These are phyloP conservation scores for Rhinichthys klamathensis DNA, from an alignment of 2,113 vertebrate genomes.

Conservation along the genomic window DNA sequence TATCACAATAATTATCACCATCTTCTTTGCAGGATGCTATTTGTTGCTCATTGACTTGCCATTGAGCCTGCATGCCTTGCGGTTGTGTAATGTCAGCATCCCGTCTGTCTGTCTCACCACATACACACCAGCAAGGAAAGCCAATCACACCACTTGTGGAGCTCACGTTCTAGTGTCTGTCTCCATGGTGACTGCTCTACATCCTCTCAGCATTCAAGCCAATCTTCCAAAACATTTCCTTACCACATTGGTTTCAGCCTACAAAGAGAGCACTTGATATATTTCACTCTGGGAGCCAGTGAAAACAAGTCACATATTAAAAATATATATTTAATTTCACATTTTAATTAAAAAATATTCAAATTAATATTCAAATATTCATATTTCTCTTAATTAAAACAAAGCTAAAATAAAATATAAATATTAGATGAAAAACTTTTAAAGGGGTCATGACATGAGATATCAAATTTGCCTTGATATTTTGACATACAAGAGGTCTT, in stretches of 20 bases:
- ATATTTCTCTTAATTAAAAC: not conserved
- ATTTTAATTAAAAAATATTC: no score
- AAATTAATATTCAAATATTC: not conserved
- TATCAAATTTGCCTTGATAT: no score
- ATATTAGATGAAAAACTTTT: not conserved
- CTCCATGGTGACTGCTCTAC: conserved; percentile 49
- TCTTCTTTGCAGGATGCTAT: not conserved
- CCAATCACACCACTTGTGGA: conserved; percentile 18
- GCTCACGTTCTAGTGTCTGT: conserved; percentile 26
- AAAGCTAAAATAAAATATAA: not conserved
- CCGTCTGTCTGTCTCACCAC: conserved; percentile 7
- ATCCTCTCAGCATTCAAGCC: conserved; percentile 26
- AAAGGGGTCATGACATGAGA: no score
- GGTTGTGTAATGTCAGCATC: not conserved
- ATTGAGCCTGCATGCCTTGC: not conserved
- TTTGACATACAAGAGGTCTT: no score
- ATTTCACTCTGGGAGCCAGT: not conserved
- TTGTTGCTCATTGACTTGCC: not conserved
- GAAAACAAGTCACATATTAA: not conserved
- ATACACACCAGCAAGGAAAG: not conserved
- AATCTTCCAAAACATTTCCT: conserved; percentile 6
- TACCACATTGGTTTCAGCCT: not conserved
- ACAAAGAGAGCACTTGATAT: not conserved
- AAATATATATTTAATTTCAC: not conserved
- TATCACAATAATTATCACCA: not conserved